phyloP scores from a whole-genome alignment of 2,113 vertebrate genomes.

The Paradisaea rubra region DNA sequence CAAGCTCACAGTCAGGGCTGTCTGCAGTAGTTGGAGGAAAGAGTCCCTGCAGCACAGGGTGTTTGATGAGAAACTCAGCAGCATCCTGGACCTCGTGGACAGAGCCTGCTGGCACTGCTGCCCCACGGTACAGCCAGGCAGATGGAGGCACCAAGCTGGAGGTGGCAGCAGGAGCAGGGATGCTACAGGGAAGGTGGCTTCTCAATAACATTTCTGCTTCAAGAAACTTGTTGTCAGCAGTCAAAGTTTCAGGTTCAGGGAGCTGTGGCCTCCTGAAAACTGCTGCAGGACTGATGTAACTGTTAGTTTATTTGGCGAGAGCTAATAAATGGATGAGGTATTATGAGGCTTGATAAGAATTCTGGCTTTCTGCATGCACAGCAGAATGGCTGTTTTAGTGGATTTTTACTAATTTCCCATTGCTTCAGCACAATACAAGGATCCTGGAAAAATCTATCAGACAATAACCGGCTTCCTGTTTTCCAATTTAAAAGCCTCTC shows the following conservation, averaged over 20 bases:
- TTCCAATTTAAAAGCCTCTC: neutral
- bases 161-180: slow-evolving; percentile 39
- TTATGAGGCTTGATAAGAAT: neutral
- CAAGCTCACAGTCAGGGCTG: slow-evolving; percentile 39
- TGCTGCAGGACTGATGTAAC: slow-evolving; percentile 62
- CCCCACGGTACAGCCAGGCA: slow-evolving; percentile 34
- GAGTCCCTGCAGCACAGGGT: slow-evolving; percentile 28
- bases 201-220: slow-evolving; percentile 65
- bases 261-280: slow-evolving; percentile 64
- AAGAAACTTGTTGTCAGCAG: slow-evolving; percentile 68
- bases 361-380: neutral
- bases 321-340: slow-evolving; percentile 45
- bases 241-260: slow-evolving; percentile 64
- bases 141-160: slow-evolving; percentile 59
- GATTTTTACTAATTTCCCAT: neutral
- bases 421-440: neutral
- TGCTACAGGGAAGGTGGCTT: slow-evolving; percentile 46
- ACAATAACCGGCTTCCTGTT: neutral
- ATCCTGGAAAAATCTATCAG: neutral
- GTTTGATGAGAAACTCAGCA: slow-evolving; percentile 67
- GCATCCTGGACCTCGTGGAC: slow-evolving; percentile 41
- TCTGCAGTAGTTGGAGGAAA: slow-evolving; percentile 31
- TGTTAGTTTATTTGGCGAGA: slow-evolving; percentile 19
- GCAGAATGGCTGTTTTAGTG: neutral
- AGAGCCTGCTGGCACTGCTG: slow-evolving; percentile 39